Evolutionary conservation across 2,797 vertebrate genomes (phyloP).

Genomic region (Acipenser ruthenus): DNA sequence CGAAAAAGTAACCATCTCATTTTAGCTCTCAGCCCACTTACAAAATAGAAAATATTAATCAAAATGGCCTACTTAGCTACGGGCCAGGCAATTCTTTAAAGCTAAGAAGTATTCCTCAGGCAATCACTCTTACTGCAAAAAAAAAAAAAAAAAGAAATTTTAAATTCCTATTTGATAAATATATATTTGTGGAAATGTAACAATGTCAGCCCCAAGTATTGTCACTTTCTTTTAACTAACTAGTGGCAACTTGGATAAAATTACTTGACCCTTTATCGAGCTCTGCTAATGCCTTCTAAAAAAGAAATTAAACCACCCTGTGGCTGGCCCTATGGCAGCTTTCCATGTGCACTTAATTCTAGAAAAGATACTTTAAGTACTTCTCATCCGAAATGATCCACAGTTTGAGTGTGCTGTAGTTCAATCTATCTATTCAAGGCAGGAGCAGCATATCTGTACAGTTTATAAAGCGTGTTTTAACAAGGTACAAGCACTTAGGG

Average conservation of each 20-base stretch:
- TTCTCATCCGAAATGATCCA: slow-evolving; percentile 60
- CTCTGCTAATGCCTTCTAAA: slow-evolving; percentile 76
- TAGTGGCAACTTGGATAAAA: slow-evolving; percentile 75
- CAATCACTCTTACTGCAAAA: slow-evolving; percentile 39
- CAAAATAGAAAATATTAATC: slow-evolving; percentile 72
- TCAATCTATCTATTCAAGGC: not conserved
- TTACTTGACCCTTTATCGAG: slow-evolving; percentile 81
- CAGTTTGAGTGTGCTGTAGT: slow-evolving; percentile 24
- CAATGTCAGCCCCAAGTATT: slow-evolving; percentile 45
- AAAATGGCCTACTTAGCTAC: slow-evolving; percentile 64
- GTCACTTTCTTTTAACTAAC: slow-evolving; percentile 69
- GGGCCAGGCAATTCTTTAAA: slow-evolving; percentile 49
- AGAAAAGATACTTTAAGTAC: slow-evolving; percentile 73
- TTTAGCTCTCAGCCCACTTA: slow-evolving; percentile 68
- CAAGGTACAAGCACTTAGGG: not conserved
- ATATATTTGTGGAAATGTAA: slow-evolving; percentile 45
- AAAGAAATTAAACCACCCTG: slow-evolving; percentile 69
- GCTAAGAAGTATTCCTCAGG: slow-evolving; percentile 42
- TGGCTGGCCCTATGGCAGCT: slow-evolving; percentile 55
- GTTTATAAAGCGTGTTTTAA: not conserved
- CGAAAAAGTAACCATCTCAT: slow-evolving; percentile 83
- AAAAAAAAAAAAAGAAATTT: slow-evolving; percentile 52
- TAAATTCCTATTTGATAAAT: slow-evolving; percentile 43
- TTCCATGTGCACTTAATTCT: slow-evolving; percentile 69
- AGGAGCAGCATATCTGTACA: not conserved